A percentile compares a stretch with the other conserved stretches of the same genome.
Evolutionary conservation across 2,888 invertebrate genomes (phyloP).

Genomic region (Orthosia gracilis): DNA sequence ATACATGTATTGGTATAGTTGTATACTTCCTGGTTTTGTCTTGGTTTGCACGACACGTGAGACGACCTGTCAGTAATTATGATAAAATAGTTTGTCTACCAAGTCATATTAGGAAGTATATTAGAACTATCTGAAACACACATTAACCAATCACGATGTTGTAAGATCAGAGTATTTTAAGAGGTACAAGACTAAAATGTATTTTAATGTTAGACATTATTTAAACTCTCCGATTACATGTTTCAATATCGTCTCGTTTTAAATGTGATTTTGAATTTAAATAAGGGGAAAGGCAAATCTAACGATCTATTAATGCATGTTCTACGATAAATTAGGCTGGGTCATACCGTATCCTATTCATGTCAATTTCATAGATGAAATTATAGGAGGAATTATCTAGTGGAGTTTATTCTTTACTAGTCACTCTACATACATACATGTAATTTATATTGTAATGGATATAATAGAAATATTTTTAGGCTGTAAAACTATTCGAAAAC

Average conservation of each 20-base stretch:
- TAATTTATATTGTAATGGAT: slow-evolving; percentile 72
- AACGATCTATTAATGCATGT: slow-evolving; percentile 59
- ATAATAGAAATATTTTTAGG: slow-evolving; percentile 76
- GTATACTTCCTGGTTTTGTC: slow-evolving; percentile 16
- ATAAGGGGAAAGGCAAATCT: slow-evolving; percentile 75
- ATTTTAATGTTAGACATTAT: slow-evolving; percentile 74
- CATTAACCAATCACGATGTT: slow-evolving; percentile 11
- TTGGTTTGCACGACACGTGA: slow-evolving; percentile 3
- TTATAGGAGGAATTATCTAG: slow-evolving; percentile 67
- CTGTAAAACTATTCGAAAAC: slow-evolving; percentile 76
- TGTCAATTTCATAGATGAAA: slow-evolving; percentile 70
- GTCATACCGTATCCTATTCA: slow-evolving; percentile 69
- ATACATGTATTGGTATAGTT: slow-evolving; percentile 8
- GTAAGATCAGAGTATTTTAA: slow-evolving; percentile 62
- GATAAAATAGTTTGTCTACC: slow-evolving; percentile 6
- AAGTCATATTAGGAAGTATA: slow-evolving; percentile 20
- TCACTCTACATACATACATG: slow-evolving; percentile 88
- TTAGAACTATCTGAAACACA: slow-evolving; percentile 10
- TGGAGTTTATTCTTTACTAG: slow-evolving; percentile 69
- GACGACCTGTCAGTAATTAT: slow-evolving; percentile 1
- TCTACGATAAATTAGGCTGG: slow-evolving; percentile 79
- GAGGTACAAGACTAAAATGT: slow-evolving; percentile 84
- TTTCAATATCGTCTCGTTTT: slow-evolving; percentile 52
- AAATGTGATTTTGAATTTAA: slow-evolving; percentile 55
- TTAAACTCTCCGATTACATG: slow-evolving; percentile 49